Conservation (phyloP, 2,888 invertebrate genomes). For the Drosophila phalerata region DNA sequence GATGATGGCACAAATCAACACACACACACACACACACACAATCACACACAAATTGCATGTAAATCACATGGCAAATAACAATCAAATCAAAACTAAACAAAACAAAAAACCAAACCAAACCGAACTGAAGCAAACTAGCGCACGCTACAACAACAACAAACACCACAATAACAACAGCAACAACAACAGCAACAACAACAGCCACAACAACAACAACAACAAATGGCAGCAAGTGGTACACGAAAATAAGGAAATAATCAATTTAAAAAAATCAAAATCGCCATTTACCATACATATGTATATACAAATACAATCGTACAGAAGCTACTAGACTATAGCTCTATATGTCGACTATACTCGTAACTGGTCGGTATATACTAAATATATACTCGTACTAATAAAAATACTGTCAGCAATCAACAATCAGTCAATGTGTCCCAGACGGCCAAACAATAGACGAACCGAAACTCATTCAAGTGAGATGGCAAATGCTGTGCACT, state of each 20-base stretch:
- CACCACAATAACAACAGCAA: slow-evolving; percentile 24
- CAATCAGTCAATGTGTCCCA: slow-evolving; percentile 69
- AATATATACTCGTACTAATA: slow-evolving; percentile 11
- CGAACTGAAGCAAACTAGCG: slow-evolving; percentile 45
- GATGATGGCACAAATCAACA: slow-evolving; percentile 56
- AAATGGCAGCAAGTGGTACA: slow-evolving; percentile 59
- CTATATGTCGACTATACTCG: slow-evolving; percentile 11
- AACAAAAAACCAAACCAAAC: slow-evolving; percentile 25
- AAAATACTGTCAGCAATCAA: slow-evolving; percentile 62
- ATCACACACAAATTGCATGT: slow-evolving; percentile 55
- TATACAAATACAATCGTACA: slow-evolving; percentile 27
- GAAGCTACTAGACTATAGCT: slow-evolving; percentile 13
- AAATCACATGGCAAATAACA: slow-evolving; percentile 61
- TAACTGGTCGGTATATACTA: slow-evolving; percentile 13
- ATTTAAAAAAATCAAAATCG: slow-evolving; percentile 85
- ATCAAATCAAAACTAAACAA: slow-evolving; percentile 55
- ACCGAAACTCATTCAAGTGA: slow-evolving; percentile 27
- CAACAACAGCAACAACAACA: slow-evolving; percentile 32
- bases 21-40: slow-evolving; percentile 19
- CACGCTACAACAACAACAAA: slow-evolving; percentile 40
- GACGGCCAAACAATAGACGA: slow-evolving; percentile 49
- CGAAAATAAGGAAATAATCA: slow-evolving; percentile 85
- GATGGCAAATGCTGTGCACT: slow-evolving; percentile 19
- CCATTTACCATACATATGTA: slow-evolving; percentile 70
- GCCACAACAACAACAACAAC: slow-evolving; percentile 16